Conservation (phyloP, 2,797 vertebrate species). For the Sebastes flavidus region DNA sequence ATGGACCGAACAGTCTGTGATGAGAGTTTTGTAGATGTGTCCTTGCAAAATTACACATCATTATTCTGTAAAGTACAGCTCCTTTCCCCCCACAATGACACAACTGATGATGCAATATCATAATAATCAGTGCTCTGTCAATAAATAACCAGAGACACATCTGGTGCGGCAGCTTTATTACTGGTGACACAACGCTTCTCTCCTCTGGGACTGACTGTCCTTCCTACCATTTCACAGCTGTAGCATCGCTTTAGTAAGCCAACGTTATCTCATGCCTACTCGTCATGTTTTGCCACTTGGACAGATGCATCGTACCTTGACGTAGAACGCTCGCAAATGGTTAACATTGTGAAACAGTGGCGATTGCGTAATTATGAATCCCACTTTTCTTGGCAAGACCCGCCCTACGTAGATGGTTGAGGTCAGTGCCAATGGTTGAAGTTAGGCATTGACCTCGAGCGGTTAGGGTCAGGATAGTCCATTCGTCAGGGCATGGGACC, state of each 20-base stretch:
- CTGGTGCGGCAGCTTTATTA: slow-evolving; percentile 25
- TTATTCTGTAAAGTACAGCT: neutral
- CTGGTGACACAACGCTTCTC: neutral
- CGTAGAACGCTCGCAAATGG: neutral
- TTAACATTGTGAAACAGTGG: neutral
- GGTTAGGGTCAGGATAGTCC: no score
- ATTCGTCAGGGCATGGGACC: no score
- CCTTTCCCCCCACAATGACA: neutral
- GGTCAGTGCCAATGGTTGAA: no score
- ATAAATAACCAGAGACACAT: slow-evolving; percentile 21
- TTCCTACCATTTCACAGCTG: no score
- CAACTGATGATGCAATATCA: neutral
- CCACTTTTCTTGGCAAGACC: no score
- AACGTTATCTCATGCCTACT: neutral
- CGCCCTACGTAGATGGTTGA: no score
- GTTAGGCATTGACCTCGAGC: no score
- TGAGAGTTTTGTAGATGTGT: neutral
- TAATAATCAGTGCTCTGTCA: slow-evolving; percentile 7
- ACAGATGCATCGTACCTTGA: neutral
- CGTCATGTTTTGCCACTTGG: neutral
- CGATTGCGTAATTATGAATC: no score
- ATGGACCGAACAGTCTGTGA: neutral
- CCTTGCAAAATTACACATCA: neutral
- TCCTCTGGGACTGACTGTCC: neutral
- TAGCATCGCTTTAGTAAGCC: neutral